Conservation (phyloP, 2,888 invertebrate species). For the Listrodromus nycthemerus region DNA sequence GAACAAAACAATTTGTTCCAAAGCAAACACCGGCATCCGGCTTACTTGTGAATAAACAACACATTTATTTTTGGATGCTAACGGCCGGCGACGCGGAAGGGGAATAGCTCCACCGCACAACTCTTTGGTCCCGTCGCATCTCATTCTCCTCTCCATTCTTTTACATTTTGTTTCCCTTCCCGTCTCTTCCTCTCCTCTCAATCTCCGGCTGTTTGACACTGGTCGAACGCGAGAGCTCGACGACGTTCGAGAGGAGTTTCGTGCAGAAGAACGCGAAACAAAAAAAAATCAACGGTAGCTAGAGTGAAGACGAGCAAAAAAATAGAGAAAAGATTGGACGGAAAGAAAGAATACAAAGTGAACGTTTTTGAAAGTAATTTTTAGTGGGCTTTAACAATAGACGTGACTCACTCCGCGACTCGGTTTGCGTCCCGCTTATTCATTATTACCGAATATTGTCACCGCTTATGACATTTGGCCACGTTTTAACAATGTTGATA, state of each 20-base stretch:
- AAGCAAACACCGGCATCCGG: conserved; percentile 85
- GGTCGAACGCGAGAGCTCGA: conserved; percentile 47
- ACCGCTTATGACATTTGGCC: background rate
- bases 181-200: conserved; percentile 29
- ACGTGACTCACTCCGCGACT: background rate
- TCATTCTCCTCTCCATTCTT: conserved; percentile 33
- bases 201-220: conserved; percentile 61
- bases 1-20: conserved; percentile 85
- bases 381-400: conserved; percentile 15
- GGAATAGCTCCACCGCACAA: conserved; percentile 53
- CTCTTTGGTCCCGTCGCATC: conserved; percentile 48
- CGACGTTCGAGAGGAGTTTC: conserved; percentile 44
- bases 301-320: conserved; percentile 16
- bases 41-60: conserved; percentile 85
- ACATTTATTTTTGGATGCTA: conserved; percentile 84
- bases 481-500: background rate
- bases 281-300: conserved; percentile 34
- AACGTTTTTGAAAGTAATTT: conserved; percentile 15
- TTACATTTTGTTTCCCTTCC: conserved; percentile 7
- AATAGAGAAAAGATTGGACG: background rate
- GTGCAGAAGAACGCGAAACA: conserved; percentile 31
- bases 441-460: background rate
- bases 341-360: background rate
- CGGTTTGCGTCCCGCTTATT: background rate
- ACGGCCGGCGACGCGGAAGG: conserved; percentile 73